Evolutionary conservation across 2,888 invertebrate genomes (phyloP).

Genomic region (Slavum lentiscoides): DNA sequence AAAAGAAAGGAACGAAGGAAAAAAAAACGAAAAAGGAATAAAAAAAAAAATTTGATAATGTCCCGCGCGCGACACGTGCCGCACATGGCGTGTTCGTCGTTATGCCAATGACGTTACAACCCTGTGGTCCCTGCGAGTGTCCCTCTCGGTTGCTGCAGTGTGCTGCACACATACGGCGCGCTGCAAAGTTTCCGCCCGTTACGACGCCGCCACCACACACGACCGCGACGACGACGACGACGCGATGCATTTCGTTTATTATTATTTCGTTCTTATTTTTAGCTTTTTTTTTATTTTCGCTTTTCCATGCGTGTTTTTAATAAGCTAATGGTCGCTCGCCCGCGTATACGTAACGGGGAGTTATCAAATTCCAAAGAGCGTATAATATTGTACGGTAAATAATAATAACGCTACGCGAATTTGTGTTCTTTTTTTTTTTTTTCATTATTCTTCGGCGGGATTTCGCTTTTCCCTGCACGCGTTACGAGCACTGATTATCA

Average conservation of each 20-base stretch:
- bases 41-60: slow-evolving; percentile 29
- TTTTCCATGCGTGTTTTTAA: slow-evolving; percentile 16
- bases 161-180: background rate
- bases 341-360: background rate
- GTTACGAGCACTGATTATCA: no score
- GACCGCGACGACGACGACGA: background rate
- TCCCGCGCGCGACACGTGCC: slow-evolving; percentile 31
- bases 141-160: background rate
- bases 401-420: no score
- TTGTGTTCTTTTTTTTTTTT: no score
- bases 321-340: slow-evolving; percentile 34
- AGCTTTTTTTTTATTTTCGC: background rate
- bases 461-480: no score
- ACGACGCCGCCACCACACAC: slow-evolving; percentile 5
- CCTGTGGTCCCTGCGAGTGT: slow-evolving; percentile 4
- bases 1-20: no score
- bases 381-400: no score
- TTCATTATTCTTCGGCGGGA: no score
- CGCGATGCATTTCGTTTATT: slow-evolving; percentile 1
- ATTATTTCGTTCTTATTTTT: background rate
- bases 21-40: no score
- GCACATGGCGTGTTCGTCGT: slow-evolving; percentile 38
- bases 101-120: slow-evolving; percentile 40
- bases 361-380: background rate
- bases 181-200: slow-evolving; percentile 24